phyloP scores from a whole-genome alignment of 2,888 invertebrate species.

The Julus scanicus region DNA sequence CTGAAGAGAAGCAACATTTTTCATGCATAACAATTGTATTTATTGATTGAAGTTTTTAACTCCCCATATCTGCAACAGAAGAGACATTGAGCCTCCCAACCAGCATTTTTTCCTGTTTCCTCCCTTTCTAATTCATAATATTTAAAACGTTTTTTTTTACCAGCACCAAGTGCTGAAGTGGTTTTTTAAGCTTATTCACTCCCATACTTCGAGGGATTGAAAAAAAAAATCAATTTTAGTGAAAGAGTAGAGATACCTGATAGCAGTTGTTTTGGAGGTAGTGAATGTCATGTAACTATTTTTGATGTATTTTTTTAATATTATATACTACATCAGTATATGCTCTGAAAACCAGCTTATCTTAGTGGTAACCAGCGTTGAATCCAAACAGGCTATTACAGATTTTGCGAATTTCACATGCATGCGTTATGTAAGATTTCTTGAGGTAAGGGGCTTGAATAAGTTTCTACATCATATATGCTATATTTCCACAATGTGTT shows the following conservation, averaged over 20 bases:
- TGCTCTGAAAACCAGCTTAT: too few species aligned
- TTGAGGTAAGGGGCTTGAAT: background rate
- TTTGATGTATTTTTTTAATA: too few species aligned
- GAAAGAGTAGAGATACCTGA: background rate
- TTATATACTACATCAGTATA: too few species aligned
- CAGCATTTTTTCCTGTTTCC: slow-evolving; percentile 3
- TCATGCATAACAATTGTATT: slow-evolving; percentile 35
- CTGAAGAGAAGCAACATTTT: slow-evolving; percentile 17
- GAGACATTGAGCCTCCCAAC: background rate
- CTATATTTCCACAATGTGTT: background rate
- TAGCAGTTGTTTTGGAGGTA: background rate
- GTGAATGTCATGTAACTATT: too few species aligned
- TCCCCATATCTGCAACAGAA: background rate
- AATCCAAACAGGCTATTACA: too few species aligned
- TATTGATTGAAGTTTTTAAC: slow-evolving; percentile 39
- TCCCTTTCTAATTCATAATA: slow-evolving; percentile 35
- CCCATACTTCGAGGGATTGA: background rate
- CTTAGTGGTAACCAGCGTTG: too few species aligned
- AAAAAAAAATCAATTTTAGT: background rate
- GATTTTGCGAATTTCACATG: too few species aligned
- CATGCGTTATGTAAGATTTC: too few species aligned
- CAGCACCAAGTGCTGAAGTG: background rate
- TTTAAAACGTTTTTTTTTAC: background rate
- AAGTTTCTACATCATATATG: background rate
- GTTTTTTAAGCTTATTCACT: background rate